Conservation (phyloP, 2,888 invertebrate genomes). For the Phalangium opilio region DNA sequence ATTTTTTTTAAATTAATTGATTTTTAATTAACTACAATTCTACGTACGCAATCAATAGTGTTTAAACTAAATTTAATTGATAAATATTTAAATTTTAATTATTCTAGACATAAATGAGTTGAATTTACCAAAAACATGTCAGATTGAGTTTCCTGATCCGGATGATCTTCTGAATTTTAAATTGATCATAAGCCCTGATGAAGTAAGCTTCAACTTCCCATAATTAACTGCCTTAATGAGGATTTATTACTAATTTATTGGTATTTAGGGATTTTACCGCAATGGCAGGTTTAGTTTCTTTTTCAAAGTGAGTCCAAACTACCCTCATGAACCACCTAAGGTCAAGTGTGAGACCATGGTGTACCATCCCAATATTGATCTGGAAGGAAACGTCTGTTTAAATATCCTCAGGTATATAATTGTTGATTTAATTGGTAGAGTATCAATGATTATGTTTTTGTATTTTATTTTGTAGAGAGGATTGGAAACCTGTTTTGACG, state of each 20-base stretch:
- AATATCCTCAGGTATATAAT: constrained; percentile 56
- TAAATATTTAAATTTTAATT: too few species aligned
- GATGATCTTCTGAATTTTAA: constrained; percentile 93
- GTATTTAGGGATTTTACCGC: constrained; percentile 27
- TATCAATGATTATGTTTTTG: too few species aligned
- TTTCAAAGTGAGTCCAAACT: constrained; percentile 93
- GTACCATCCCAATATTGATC: constrained; percentile 95
- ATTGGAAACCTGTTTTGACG: constrained; percentile 97
- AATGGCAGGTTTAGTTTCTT: constrained; percentile 90
- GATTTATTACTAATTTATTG: too few species aligned
- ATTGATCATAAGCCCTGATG: constrained; percentile 89
- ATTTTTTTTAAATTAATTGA: too few species aligned
- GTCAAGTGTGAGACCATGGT: constrained; percentile 91
- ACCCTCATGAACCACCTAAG: constrained; percentile 96
- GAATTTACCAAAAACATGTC: constrained; percentile 91
- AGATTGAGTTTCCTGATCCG: constrained; percentile 86
- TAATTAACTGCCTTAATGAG: too few species aligned
- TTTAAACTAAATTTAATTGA: too few species aligned
- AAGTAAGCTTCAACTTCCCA: constrained; percentile 39
- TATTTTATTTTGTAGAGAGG: constrained; percentile 38
- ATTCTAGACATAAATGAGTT: constrained; percentile 85
- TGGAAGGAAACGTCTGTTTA: constrained; percentile 92
- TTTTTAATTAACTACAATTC: too few species aligned
- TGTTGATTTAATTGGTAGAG: not conserved
- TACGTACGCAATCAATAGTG: too few species aligned